phyloP scores from a whole-genome alignment of 2,113 vertebrate species.

The Ochotona curzoniae region DNA sequence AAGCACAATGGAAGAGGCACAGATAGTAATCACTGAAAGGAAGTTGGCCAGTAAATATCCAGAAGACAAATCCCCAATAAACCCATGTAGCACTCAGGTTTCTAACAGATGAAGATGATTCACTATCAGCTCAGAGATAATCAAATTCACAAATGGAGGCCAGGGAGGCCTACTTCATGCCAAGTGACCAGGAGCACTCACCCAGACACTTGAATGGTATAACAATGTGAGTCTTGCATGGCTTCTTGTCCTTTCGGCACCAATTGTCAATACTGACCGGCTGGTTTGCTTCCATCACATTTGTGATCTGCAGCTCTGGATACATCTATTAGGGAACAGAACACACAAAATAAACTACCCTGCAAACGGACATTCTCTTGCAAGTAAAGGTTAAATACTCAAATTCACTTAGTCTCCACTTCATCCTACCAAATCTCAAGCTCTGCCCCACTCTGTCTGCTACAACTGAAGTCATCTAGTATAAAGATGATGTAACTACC shows the following conservation, averaged over 20 bases:
- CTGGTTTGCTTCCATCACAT: slow-evolving; percentile 96
- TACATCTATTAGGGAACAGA: slow-evolving; percentile 90
- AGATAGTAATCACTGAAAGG: background rate
- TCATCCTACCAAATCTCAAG: background rate
- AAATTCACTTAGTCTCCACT: background rate
- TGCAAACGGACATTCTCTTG: background rate
- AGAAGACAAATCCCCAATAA: background rate
- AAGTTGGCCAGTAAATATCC: background rate
- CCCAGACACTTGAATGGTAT: slow-evolving; percentile 98
- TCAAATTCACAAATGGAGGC: background rate
- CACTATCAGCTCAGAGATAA: background rate
- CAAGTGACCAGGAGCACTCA: slow-evolving; percentile 82
- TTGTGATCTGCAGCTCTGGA: slow-evolving; percentile 97
- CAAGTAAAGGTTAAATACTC: background rate
- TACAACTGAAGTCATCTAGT: background rate
- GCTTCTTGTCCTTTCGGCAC: slow-evolving; percentile 95
- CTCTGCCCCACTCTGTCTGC: background rate
- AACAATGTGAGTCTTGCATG: slow-evolving; percentile 94
- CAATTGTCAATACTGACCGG: slow-evolving; percentile 94
- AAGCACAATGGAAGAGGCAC: background rate
- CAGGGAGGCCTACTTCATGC: background rate
- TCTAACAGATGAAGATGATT: background rate
- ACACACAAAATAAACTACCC: background rate
- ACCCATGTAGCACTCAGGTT: background rate
- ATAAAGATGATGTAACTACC: background rate